Base-by-base conservation (phyloP, 2,113 vertebrate genomes). In the Peromyscus californicus region DNA sequence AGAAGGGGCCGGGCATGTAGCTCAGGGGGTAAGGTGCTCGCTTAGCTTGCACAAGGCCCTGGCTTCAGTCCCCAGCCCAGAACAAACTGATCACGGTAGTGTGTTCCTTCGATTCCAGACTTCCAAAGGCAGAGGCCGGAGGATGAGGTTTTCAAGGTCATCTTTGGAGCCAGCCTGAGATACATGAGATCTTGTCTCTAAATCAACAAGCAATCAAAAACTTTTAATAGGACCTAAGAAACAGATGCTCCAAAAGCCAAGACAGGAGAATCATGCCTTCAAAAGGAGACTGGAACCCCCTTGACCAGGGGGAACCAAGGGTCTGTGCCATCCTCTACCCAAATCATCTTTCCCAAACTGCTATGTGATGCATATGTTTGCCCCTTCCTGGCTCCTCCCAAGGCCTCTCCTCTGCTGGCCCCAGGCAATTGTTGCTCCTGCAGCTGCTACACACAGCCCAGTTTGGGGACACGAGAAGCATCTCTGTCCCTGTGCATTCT, bases 371-470 rank as follows among this genome's bases (percentile, higher is more conserved):
- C n/a, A 45, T 65, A 65, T 1, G 63, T 9, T 42, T 24, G 2
- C 48, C 51, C 69, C 48, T 59, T 19, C 21, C 0, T 19, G 0
- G 0, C n/a, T 59, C 33, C 9, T 54, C 39, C 61, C 76, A 48
- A 65, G 48, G 42, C 33, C 82, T 76, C 59, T 24, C 29, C 24
- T 39, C 39, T 13, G 6, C 59, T 10, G 7, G 8, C 67, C 13
- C 13, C 11, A 12, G 39, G 45, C 7, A 31, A 39, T 24, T n/a
- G 1, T 22, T 45, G 33, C 45, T 91, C 21, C 21, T 21, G 3
- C 0, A 3, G 45, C 19, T 7, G 0, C 1, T 1, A 13, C 11
- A 7, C 0, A 1, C 0, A 9, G 22, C 69, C 80, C 51, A 51
- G 42, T 17, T n/a, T 0, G 0, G 61, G 61, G 69, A 15, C 39